Evolutionary conservation across 2,113 vertebrate species (phyloP).

Genomic region (Nothocercus julius): DNA sequence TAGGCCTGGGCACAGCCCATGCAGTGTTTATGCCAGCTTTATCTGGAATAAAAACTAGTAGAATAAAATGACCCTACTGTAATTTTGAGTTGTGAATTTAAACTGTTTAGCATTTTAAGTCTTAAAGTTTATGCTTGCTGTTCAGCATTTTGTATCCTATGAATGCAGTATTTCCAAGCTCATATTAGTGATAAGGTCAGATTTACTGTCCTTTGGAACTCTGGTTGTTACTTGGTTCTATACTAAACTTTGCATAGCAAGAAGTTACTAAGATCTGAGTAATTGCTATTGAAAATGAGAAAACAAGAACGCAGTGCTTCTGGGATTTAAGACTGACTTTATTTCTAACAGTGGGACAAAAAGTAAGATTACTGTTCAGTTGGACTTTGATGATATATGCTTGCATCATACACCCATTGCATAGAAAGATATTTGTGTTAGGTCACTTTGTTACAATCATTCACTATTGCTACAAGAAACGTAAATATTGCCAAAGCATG

Average conservation of each 20-base stretch:
- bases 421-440: neutral
- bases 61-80: neutral
- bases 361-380: neutral
- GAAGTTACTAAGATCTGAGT: neutral
- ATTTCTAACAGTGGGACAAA: neutral
- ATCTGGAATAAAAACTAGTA: neutral
- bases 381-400: neutral
- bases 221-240: neutral
- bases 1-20: neutral
- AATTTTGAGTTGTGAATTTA: neutral
- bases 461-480: neutral
- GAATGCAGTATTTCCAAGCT: neutral
- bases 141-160: neutral
- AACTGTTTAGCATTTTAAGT: too few relatives aligned
- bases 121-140: neutral
- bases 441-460: neutral
- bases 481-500: neutral
- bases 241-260: neutral
- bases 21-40: neutral
- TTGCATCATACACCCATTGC: neutral
- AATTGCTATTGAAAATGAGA: neutral
- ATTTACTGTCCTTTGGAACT: neutral
- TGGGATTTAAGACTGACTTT: neutral
- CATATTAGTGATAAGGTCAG: neutral
- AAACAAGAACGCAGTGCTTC: neutral